Evolutionary conservation across 2,888 invertebrate species (phyloP).

Genomic region (Caenorhabditis drosophilae): DNA sequence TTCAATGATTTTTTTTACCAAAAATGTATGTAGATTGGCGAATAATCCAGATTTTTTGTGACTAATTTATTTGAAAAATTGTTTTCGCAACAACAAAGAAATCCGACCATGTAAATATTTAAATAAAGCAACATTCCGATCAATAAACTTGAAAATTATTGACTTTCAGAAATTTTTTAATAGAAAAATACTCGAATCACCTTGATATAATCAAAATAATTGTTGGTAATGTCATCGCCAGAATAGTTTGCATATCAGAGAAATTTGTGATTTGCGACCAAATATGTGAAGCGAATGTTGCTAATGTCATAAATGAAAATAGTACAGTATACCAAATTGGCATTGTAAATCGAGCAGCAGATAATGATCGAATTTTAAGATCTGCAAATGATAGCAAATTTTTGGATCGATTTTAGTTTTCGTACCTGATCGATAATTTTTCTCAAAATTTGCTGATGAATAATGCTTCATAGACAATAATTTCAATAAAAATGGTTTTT

Average conservation of each 20-base stretch:
- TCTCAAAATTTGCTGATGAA: slow-evolving; percentile 53
- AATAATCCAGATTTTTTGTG: slow-evolving; percentile 39
- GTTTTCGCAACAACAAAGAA: slow-evolving; percentile 57
- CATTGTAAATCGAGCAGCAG: slow-evolving; percentile 52
- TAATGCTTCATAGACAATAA: slow-evolving; percentile 47
- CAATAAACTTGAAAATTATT: too few species aligned
- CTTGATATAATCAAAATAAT: slow-evolving; percentile 51
- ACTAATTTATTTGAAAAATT: slow-evolving; percentile 35
- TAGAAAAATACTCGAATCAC: slow-evolving; percentile 8
- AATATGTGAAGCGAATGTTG: slow-evolving; percentile 54
- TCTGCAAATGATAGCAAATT: slow-evolving; percentile 26
- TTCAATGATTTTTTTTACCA: too few species aligned
- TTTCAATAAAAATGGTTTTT: slow-evolving; percentile 41
- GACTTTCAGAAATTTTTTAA: slow-evolving; percentile 13
- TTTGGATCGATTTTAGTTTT: background rate
- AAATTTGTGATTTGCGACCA: slow-evolving; percentile 61
- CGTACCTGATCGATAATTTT: slow-evolving; percentile 47
- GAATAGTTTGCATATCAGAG: slow-evolving; percentile 41
- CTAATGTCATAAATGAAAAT: slow-evolving; percentile 54
- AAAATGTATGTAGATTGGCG: slow-evolving; percentile 38
- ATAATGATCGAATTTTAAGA: slow-evolving; percentile 53
- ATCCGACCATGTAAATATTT: slow-evolving; percentile 55
- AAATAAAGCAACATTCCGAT: slow-evolving; percentile 52
- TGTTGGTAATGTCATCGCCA: slow-evolving; percentile 39
- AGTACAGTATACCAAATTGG: slow-evolving; percentile 56